Base-by-base conservation (phyloP, 2,888 invertebrate genomes). In the Itoplectis maculator region DNA sequence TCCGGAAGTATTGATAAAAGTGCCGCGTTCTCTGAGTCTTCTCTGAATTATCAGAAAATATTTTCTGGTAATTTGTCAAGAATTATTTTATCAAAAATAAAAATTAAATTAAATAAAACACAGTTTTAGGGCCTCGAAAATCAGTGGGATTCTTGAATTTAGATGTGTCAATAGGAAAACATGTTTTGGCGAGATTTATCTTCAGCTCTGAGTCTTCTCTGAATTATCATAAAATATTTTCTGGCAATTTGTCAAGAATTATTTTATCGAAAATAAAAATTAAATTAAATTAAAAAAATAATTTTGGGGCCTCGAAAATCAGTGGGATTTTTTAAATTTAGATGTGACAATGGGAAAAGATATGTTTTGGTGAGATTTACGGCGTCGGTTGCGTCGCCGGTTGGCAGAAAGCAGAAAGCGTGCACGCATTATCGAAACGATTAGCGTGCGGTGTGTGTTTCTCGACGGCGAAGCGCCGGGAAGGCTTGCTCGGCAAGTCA, bases 401-500 rank as follows among this genome's bases (percentile, higher is more conserved):
- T 40, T 40, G n/a, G 18, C 4, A 40, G 18, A 61, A 15, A 37
- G 59, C 15, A 9, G n/a, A 4, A 59, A 5, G 35, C n/a, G 15
- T 40, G n/a, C 5, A 54, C 15, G 37, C 20, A 73, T 73, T 61
- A 73, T 61, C 11, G 63, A 66, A 65, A 66, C 51, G 76, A 70
- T 76, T 81, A 76, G 76, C 63, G 15, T n/a, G 45, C 56, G 2
- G 29, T 29, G 29, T 29, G 29, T 29, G 29, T 79, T 74, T 75
- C 59, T 66, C 8, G 47, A 35, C 40, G 47, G 40, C 35, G 59
- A 63, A 75, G 74, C 69, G 65, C 47, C 40, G 42, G 63, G n/a
- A 20, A 61, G 66, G 65, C 68, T n/a, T 79, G 72, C 75, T 79
- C 61, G 56, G 61, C n/a, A n/a, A 73, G 35, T 73, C 61, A 45